Percentiles rank a stretch among this genome's conserved stretches.
Evolutionary conservation across 2,113 vertebrate genomes (phyloP).

Genomic region (Rallus limicola): DNA sequence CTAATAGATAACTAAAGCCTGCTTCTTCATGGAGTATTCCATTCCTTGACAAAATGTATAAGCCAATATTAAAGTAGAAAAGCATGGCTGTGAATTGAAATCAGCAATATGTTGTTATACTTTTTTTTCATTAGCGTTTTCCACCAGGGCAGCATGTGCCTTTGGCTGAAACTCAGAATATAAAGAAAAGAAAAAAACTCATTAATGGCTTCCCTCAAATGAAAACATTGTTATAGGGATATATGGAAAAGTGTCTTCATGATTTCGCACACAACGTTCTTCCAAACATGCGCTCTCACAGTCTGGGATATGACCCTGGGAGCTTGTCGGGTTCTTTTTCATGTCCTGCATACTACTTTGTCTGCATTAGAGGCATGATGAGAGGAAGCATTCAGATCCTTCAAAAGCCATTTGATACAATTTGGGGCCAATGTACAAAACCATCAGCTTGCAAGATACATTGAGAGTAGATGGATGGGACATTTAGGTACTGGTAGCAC

Average conservation of each 20-base stretch:
- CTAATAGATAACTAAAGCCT: not conserved
- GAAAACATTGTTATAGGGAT: not conserved
- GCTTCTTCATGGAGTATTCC: not conserved
- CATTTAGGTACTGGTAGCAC: not conserved
- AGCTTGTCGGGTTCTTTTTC: not conserved
- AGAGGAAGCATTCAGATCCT: not conserved
- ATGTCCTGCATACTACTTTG: not conserved
- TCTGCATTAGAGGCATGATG: accelerated
- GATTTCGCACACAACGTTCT: not conserved
- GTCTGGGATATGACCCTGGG: not conserved
- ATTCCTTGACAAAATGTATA: not conserved
- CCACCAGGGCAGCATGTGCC: not conserved
- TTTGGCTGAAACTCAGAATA: not conserved
- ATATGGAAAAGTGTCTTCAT: not conserved
- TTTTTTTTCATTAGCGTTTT: not conserved
- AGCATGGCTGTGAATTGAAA: not conserved
- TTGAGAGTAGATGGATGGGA: not conserved
- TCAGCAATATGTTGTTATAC: not conserved
- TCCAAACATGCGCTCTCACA: not conserved
- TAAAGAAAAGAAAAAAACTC: not conserved
- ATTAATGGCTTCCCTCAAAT: not conserved
- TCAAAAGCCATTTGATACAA: not conserved
- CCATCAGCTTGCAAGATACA: not conserved
- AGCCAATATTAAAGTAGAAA: not conserved
- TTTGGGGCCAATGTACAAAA: not conserved